Base-by-base conservation (phyloP, 23 tunicate species). In the Styela clava region DNA sequence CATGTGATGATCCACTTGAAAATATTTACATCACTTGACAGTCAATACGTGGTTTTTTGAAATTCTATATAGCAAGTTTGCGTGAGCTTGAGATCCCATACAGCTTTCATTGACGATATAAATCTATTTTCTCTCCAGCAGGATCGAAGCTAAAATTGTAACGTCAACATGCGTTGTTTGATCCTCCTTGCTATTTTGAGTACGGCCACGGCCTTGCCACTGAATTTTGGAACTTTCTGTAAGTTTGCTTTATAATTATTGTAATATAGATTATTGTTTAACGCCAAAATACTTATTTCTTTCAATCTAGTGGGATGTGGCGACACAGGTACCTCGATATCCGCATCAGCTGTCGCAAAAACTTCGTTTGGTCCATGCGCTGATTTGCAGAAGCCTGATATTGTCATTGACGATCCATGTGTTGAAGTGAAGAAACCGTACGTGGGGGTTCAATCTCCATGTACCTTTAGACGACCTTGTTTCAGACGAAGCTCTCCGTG, bases 121-220 rank as follows among this genome's bases (percentile, higher is more conserved):
- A n/a, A n/a, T n/a, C n/a, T n/a, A n/a, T n/a, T n/a, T n/a, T n/a
- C n/a, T n/a, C n/a, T n/a, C n/a, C n/a, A n/a, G n/a, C n/a, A n/a
- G n/a, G n/a, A n/a, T n/a, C n/a, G n/a, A n/a, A n/a, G n/a, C n/a
- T n/a, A n/a, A n/a, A n/a, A n/a, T n/a, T n/a, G n/a, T n/a, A n/a
- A n/a, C n/a, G n/a, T 27, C 19, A 29, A 67, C 31, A 67, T 67
- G 71, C 71, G 71, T 67, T 67, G 30, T 0, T 22, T 67, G 16
- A 67, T 67, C 71, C 71, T 67, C 12, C 1, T 67, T 67, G 71
- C 71, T 22, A 22, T 67, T 67, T 27, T 67, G 31, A 29, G 31
- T 16, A 67, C 71, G 0, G 71, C 71, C 22, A 22, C 71, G 0
- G 71, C 71, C 22, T 67, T 67, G 0, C 71, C 71, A 19, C 16